phyloP scores from a whole-genome alignment of 2,888 invertebrate genomes.

The Melanchra persicariae region DNA sequence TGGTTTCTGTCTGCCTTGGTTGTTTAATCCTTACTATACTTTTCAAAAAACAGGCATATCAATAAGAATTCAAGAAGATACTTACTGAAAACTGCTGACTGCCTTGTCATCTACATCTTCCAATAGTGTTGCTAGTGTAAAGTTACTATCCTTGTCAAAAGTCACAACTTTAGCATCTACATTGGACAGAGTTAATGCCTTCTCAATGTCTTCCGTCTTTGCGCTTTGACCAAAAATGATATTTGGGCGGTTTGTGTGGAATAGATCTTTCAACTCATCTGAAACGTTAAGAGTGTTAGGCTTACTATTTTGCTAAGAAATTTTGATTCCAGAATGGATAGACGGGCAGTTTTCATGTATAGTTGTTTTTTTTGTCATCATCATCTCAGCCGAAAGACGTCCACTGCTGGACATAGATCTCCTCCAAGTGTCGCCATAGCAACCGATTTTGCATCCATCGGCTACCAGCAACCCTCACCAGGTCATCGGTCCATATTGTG shows the following conservation, averaged over 20 bases:
- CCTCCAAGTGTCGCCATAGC: too few relatives aligned
- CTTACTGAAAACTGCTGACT: conserved; percentile 47
- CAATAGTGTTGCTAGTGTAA: conserved; percentile 23
- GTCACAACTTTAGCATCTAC: conserved; percentile 31
- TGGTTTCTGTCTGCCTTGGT: neutral
- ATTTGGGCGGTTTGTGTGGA: conserved; percentile 31
- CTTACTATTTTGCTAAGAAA: too few relatives aligned
- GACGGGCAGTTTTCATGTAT: too few relatives aligned
- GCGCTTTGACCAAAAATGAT: conserved; percentile 46
- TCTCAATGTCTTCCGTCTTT: conserved; percentile 28
- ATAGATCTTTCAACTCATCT: conserved; percentile 45
- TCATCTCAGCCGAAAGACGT: too few relatives aligned
- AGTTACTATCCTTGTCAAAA: conserved; percentile 10
- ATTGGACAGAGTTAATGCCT: conserved; percentile 23
- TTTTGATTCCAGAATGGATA: too few relatives aligned
- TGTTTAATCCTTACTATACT: too few relatives aligned
- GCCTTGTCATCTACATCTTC: conserved; percentile 6
- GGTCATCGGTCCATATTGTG: too few relatives aligned
- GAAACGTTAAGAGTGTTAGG: neutral
- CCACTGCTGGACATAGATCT: too few relatives aligned
- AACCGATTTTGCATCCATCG: too few relatives aligned
- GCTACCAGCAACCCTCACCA: too few relatives aligned
- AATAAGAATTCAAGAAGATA: neutral
- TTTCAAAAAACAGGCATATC: neutral
- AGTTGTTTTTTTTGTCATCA: too few relatives aligned